phyloP scores from a whole-genome alignment of 2,797 vertebrate genomes.

The Eupleurogrammus muticus region DNA sequence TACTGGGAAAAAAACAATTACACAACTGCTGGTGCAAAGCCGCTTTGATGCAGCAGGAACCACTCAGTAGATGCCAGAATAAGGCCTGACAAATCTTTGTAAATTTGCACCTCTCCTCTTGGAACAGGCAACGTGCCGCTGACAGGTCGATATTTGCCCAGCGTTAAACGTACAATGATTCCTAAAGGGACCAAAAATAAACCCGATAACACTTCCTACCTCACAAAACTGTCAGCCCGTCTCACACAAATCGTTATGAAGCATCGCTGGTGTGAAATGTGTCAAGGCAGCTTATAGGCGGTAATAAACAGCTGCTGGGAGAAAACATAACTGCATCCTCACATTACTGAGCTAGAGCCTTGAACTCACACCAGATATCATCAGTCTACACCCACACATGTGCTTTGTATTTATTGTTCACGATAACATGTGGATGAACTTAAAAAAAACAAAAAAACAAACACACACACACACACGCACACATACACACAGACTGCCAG shows the following conservation, averaged over 20 bases:
- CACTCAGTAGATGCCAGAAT: not conserved
- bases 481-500: too few species aligned
- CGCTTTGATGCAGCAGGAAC: not conserved
- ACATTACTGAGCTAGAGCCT: not conserved
- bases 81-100: not conserved
- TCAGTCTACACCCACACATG: not conserved
- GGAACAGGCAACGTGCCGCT: not conserved
- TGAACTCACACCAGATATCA: not conserved
- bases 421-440: not conserved
- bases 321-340: not conserved
- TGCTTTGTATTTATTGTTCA: not conserved
- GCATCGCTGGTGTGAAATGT: not conserved
- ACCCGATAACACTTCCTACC: not conserved
- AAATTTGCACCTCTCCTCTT: not conserved
- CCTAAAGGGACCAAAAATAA: not conserved
- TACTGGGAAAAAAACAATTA: slow-evolving; percentile 2
- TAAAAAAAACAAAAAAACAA: not conserved
- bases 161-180: not conserved
- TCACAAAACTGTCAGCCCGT: not conserved
- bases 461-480: too few species aligned
- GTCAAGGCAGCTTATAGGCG: not conserved
- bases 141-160: not conserved
- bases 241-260: not conserved
- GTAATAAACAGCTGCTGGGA: not conserved
- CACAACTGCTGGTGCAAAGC: not conserved